Evolutionary conservation across 2,113 vertebrate genomes (phyloP).

Genomic region (Parotia lawesii): DNA sequence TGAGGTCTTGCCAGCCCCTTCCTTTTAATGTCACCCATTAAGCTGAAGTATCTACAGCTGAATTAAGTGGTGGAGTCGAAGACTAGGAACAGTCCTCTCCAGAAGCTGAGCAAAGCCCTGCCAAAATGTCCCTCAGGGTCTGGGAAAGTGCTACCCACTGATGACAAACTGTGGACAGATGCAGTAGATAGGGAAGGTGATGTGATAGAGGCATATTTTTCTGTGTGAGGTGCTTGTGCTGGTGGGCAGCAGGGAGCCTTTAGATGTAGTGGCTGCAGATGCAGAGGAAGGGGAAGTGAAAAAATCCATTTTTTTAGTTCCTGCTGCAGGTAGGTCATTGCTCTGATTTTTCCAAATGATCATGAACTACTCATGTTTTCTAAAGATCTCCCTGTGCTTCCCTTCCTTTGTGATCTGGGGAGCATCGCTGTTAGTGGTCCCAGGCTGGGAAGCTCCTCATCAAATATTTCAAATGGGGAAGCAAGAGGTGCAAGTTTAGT

Average conservation of each 20-base stretch:
- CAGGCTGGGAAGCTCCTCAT: background rate
- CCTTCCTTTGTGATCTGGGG: background rate
- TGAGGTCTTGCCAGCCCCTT: background rate
- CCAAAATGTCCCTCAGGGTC: background rate
- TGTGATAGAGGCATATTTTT: background rate
- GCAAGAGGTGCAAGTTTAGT: background rate
- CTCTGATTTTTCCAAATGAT: background rate
- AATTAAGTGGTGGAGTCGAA: background rate
- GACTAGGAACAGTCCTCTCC: background rate
- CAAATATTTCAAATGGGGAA: background rate
- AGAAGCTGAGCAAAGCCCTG: background rate
- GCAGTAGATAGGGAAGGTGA: background rate
- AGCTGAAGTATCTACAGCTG: background rate
- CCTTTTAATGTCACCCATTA: background rate
- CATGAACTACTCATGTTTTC: background rate
- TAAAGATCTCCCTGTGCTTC: background rate
- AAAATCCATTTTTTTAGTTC: background rate
- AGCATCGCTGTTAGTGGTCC: background rate
- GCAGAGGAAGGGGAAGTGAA: fast-evolving
- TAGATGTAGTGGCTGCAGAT: background rate
- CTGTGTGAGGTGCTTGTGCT: background rate
- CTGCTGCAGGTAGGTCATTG: background rate
- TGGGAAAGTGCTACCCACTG: background rate
- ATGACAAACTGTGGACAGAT: background rate
- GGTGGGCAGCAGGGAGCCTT: background rate